Evolutionary conservation across 1,140 invertebrate species (phyloP).

Genomic region (Drosophila sp.): DNA sequence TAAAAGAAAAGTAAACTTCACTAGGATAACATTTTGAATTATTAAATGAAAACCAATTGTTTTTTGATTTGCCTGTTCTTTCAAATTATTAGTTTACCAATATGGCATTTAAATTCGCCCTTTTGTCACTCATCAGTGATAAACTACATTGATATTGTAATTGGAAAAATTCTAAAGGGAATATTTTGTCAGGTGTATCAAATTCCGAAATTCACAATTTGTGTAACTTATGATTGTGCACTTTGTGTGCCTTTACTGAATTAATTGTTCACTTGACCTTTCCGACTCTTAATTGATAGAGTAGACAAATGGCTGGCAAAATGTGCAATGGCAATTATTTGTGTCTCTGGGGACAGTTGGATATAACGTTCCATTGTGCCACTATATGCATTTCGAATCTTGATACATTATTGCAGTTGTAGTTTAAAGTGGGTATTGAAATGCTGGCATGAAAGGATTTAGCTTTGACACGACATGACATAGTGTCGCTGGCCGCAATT

Average conservation of each 20-base stretch:
- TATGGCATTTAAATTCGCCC: too few relatives aligned
- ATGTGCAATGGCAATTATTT: constrained; percentile 1
- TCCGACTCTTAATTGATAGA: background rate
- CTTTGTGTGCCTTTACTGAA: too few relatives aligned
- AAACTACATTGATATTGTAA: too few relatives aligned
- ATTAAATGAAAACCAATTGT: too few relatives aligned
- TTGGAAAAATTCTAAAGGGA: too few relatives aligned
- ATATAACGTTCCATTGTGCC: background rate
- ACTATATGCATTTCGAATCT: constrained; percentile 2
- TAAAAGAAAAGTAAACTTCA: too few relatives aligned
- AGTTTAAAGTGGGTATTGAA: background rate
- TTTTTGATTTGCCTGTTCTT: too few relatives aligned
- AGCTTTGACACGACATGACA: constrained; percentile 50
- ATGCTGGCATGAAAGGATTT: constrained; percentile 21
- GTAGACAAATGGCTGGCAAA: background rate
- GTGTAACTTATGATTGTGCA: background rate
- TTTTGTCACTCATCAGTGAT: too few relatives aligned
- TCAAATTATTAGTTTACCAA: too few relatives aligned
- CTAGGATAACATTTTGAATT: too few relatives aligned
- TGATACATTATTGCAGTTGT: background rate
- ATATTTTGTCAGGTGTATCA: too few relatives aligned
- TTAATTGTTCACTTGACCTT: background rate
- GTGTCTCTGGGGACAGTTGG: background rate
- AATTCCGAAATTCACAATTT: background rate
- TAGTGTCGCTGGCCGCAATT: constrained; percentile 50